Percentiles rank a stretch among this genome's conserved stretches.
Conservation (phyloP, 92 coral and sea anemone genomes). For the Parazoanthus darwini region DNA sequence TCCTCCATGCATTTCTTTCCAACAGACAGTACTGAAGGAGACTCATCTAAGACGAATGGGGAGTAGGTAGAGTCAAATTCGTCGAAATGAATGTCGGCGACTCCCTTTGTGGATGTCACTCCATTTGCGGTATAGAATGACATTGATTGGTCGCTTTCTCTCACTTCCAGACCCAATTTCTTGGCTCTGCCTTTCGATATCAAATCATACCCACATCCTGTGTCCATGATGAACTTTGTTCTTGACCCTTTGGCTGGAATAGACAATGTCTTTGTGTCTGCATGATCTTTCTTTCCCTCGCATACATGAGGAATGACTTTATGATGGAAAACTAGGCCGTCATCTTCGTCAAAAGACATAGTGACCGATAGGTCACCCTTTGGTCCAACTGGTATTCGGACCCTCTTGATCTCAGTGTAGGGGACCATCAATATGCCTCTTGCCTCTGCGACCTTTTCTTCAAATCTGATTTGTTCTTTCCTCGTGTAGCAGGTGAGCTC, state of each 20-base stretch:
- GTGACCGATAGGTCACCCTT: too few species aligned
- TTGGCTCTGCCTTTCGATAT: not conserved
- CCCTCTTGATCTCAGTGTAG: too few species aligned
- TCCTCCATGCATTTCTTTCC: constrained; percentile 9
- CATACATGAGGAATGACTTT: too few species aligned
- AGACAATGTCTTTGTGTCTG: not conserved
- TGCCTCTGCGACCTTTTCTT: too few species aligned
- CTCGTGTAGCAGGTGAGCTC: too few species aligned
- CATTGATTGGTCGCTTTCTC: constrained; percentile 9
- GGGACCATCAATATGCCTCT: too few species aligned
- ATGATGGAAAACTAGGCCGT: too few species aligned
- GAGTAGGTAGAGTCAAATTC: not conserved
- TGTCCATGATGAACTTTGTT: not conserved
- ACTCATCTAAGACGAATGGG: constrained; percentile 9
- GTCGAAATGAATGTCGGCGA: constrained; percentile 21
- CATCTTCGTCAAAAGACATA: too few species aligned
- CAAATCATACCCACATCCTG: constrained; percentile 8
- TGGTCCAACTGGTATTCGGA: too few species aligned
- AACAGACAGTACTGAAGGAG: constrained; percentile 19
- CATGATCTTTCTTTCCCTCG: not conserved
- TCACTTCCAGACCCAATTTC: not conserved
- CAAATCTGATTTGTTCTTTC: too few species aligned
- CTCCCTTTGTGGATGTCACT: not conserved
- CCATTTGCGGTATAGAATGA: constrained; percentile 4
- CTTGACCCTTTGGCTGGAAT: not conserved